Percentiles rank a stretch among this genome's conserved stretches.
phyloP scores from a whole-genome alignment of 2,797 vertebrate species.

The Muscicapa comitata region DNA sequence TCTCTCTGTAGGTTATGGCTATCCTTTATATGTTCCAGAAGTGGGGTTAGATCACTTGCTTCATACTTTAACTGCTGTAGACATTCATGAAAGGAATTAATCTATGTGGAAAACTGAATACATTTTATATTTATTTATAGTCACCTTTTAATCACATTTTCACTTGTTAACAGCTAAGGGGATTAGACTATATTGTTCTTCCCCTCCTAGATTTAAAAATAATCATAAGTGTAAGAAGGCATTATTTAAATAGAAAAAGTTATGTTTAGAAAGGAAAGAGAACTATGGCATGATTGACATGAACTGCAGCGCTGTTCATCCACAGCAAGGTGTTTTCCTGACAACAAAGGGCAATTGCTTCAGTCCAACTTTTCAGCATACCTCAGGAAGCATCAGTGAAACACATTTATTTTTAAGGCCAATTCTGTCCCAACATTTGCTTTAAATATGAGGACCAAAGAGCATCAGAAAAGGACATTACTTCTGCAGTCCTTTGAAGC shows the following conservation, averaged over 20 bases:
- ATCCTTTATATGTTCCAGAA: slow-evolving; percentile 20
- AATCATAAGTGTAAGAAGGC: background rate
- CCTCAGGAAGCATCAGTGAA: slow-evolving; percentile 42
- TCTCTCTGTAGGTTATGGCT: slow-evolving; percentile 39
- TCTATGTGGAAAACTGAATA: background rate
- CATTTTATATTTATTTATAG: background rate
- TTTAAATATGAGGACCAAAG: slow-evolving; percentile 63
- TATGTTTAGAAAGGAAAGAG: background rate
- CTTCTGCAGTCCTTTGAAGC: slow-evolving; percentile 56
- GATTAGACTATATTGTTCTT: background rate
- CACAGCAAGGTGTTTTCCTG: slow-evolving; percentile 30
- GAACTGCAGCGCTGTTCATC: background rate
- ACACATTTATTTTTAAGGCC: slow-evolving; percentile 50
- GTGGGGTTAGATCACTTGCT: background rate
- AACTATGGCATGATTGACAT: background rate
- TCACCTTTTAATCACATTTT: background rate
- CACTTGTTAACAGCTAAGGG: background rate
- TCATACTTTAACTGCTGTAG: slow-evolving; percentile 1
- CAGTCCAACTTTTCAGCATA: background rate
- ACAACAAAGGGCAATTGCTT: background rate
- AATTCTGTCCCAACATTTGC: slow-evolving; percentile 57
- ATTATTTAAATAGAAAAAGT: background rate
- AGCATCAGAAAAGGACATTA: slow-evolving; percentile 45
- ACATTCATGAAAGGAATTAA: background rate
- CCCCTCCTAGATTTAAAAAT: background rate